phyloP scores from a whole-genome alignment of 1,140 invertebrate genomes.

The Platyura marginata region DNA sequence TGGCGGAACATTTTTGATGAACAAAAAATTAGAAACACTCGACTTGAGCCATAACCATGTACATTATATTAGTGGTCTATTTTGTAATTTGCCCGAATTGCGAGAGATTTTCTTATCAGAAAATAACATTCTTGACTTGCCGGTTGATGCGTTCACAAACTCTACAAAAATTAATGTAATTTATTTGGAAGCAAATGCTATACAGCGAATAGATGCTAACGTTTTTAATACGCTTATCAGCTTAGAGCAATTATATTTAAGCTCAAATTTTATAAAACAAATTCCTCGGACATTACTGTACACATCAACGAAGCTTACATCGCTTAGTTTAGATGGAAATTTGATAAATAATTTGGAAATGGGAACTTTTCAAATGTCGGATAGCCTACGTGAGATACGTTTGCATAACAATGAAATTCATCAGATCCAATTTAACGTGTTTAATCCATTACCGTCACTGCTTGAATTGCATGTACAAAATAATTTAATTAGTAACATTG shows the following conservation, averaged over 20 bases:
- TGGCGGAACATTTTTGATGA: slow-evolving; percentile 48
- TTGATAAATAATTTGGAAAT: slow-evolving; percentile 61
- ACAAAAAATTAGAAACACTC: slow-evolving; percentile 55
- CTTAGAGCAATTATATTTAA: slow-evolving; percentile 65
- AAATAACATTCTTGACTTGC: slow-evolving; percentile 75
- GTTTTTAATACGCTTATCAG: slow-evolving; percentile 52
- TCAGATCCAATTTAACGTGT: slow-evolving; percentile 55
- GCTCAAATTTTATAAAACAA: slow-evolving; percentile 65
- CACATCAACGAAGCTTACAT: slow-evolving; percentile 51
- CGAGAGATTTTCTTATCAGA: slow-evolving; percentile 71
- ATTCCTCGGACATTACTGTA: slow-evolving; percentile 56
- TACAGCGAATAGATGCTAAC: slow-evolving; percentile 50
- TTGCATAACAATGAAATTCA: slow-evolving; percentile 69
- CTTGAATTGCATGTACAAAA: slow-evolving; percentile 75
- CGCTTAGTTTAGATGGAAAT: slow-evolving; percentile 81
- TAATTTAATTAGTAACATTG: slow-evolving; percentile 63
- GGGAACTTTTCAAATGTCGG: slow-evolving; percentile 55
- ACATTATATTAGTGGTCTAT: slow-evolving; percentile 63
- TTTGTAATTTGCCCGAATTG: slow-evolving; percentile 55
- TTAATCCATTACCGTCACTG: slow-evolving; percentile 57
- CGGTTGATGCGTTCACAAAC: slow-evolving; percentile 60
- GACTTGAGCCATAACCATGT: slow-evolving; percentile 80
- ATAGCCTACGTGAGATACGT: slow-evolving; percentile 59
- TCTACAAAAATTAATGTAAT: slow-evolving; percentile 58
- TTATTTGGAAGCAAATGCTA: slow-evolving; percentile 74